phyloP scores from a whole-genome alignment of 2,888 invertebrate genomes.

The Ptilodon capucinus region DNA sequence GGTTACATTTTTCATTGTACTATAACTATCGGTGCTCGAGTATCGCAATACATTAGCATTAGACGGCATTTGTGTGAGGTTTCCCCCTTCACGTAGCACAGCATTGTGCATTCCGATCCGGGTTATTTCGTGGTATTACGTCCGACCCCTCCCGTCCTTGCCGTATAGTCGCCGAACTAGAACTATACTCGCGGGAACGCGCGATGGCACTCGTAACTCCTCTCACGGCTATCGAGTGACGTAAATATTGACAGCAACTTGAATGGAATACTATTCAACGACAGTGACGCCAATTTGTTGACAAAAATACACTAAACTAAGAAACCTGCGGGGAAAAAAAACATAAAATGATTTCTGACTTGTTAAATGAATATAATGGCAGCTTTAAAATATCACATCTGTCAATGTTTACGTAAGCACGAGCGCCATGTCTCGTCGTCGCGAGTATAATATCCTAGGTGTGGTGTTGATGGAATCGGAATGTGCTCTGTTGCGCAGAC shows the following conservation, averaged over 20 bases:
- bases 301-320: too few relatives aligned
- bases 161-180: conserved; percentile 10
- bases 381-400: neutral
- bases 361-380: too few relatives aligned
- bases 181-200: conserved; percentile 1
- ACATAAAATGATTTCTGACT: too few relatives aligned
- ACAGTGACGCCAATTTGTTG: neutral
- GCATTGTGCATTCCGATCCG: conserved; percentile 81
- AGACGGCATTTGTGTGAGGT: conserved; percentile 73
- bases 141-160: conserved; percentile 16
- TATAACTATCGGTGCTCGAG: neutral
- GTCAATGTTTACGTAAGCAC: neutral
- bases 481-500: conserved; percentile 82
- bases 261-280: neutral
- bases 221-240: neutral
- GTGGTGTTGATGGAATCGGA: conserved; percentile 60
- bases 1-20: conserved; percentile 9
- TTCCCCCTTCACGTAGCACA: conserved; percentile 65
- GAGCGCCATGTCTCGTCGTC: neutral
- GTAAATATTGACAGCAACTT: neutral
- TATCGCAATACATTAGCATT: conserved; percentile 13
- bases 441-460: conserved; percentile 3
- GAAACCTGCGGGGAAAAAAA: too few relatives aligned
- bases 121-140: conserved; percentile 30
- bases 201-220: neutral